Evolutionary conservation across 2,888 invertebrate species (phyloP).

Genomic region (Unio delphinus): DNA sequence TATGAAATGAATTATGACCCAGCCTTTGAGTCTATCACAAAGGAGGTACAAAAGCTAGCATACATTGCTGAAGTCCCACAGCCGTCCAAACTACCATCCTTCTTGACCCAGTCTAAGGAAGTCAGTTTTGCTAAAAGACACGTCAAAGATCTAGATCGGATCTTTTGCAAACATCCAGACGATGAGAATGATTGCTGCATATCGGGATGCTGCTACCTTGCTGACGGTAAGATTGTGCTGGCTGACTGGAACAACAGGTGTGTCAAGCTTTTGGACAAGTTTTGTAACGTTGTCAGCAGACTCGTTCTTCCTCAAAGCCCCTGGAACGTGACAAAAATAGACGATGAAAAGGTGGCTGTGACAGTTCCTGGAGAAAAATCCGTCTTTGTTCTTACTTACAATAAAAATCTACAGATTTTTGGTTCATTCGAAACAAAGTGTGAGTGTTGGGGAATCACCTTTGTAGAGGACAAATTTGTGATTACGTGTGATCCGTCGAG

Average conservation of each 20-base stretch:
- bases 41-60: conserved; percentile 15
- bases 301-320: conserved; percentile 26
- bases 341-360: conserved; percentile 21
- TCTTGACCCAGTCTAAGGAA: conserved; percentile 22
- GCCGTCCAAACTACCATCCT: conserved; percentile 27
- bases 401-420: conserved; percentile 14
- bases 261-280: conserved; percentile 32
- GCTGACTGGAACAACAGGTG: conserved; percentile 36
- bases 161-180: conserved; percentile 12
- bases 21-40: conserved; percentile 14
- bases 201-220: conserved; percentile 21
- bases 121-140: conserved; percentile 16
- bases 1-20: conserved; percentile 30
- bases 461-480: conserved; percentile 22
- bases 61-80: conserved; percentile 16
- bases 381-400: conserved; percentile 20
- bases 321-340: conserved; percentile 29
- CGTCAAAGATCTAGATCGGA: conserved; percentile 7
- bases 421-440: conserved; percentile 21
- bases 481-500: conserved; percentile 34
- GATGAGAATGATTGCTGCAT: conserved; percentile 17
- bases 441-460: conserved; percentile 32
- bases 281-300: conserved; percentile 11
- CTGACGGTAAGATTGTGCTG: conserved; percentile 20
- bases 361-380: conserved; percentile 28